phyloP scores from a whole-genome alignment of 1,140 invertebrate genomes.

The Diabrotica virgifera region DNA sequence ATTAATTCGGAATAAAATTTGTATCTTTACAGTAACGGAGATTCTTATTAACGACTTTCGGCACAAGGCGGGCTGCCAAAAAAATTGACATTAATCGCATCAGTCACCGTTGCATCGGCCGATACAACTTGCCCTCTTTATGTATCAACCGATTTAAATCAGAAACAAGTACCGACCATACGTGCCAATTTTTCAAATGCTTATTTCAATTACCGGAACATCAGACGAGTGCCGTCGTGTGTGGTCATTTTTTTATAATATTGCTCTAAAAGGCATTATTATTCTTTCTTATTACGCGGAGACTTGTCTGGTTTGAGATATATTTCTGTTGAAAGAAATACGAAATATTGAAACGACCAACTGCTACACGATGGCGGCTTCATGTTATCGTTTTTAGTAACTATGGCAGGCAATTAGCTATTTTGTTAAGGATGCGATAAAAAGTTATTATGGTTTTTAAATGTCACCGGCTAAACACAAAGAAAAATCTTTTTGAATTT shows the following conservation, averaged over 20 bases:
- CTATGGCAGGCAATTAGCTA: not conserved
- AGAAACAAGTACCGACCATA: constrained; percentile 29
- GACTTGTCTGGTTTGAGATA: not conserved
- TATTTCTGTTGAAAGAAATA: not conserved
- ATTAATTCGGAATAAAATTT: too few species aligned
- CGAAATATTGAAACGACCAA: constrained; percentile 2
- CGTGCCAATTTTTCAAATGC: constrained; percentile 36
- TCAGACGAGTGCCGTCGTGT: constrained; percentile 19
- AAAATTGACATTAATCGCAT: too few species aligned
- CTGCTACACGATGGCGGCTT: not conserved
- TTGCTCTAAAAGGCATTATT: constrained; percentile 22
- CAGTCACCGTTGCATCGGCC: too few species aligned
- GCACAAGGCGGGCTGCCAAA: too few species aligned
- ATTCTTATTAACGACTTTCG: too few species aligned
- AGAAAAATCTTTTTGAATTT: too few species aligned
- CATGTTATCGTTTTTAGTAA: not conserved
- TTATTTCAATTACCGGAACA: constrained; percentile 20
- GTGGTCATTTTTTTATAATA: constrained; percentile 24
- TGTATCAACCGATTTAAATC: constrained; percentile 35
- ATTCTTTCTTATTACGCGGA: constrained; percentile 17
- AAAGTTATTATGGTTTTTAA: too few species aligned
- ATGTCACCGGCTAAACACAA: too few species aligned
- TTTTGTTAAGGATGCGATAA: not conserved
- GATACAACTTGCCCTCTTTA: constrained; percentile 14
- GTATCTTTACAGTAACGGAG: too few species aligned